phyloP scores from a whole-genome alignment of 2,113 vertebrate species.

The Oriolus oriolus region DNA sequence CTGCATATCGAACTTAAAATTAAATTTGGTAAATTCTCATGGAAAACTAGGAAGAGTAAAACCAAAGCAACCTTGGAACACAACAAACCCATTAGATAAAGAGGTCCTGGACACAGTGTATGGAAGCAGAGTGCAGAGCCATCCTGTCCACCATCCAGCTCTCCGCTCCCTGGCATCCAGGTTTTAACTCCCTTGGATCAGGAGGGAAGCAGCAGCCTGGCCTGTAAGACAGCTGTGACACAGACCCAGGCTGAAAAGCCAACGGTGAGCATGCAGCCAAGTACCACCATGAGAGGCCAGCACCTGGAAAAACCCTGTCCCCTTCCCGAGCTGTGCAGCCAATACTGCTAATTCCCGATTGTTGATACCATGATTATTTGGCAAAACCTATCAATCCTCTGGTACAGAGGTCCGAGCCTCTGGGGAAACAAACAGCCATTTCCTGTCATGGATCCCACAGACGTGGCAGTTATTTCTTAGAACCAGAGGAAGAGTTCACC shows the following conservation, averaged over 20 bases:
- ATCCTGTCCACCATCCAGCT: background rate
- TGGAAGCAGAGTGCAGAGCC: background rate
- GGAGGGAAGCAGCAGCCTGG: background rate
- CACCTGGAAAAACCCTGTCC: background rate
- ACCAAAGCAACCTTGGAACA: background rate
- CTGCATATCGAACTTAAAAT: background rate
- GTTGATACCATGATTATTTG: background rate
- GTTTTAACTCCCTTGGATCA: background rate
- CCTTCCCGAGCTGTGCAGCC: background rate
- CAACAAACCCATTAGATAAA: background rate
- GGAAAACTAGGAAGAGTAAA: background rate
- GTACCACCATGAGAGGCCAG: background rate
- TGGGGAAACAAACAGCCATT: background rate
- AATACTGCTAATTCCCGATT: background rate
- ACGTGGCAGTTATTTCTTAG: background rate
- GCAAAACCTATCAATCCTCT: background rate
- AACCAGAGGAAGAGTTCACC: background rate
- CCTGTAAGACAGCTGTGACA: background rate
- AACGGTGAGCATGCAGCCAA: accelerated
- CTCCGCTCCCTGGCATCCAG: background rate
- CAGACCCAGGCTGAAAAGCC: background rate
- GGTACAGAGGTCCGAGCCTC: background rate
- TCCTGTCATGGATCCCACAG: background rate
- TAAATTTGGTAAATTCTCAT: background rate
- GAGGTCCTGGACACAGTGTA: background rate